Conservation (phyloP, 2,797 vertebrate genomes). For the Argya squamiceps region DNA sequence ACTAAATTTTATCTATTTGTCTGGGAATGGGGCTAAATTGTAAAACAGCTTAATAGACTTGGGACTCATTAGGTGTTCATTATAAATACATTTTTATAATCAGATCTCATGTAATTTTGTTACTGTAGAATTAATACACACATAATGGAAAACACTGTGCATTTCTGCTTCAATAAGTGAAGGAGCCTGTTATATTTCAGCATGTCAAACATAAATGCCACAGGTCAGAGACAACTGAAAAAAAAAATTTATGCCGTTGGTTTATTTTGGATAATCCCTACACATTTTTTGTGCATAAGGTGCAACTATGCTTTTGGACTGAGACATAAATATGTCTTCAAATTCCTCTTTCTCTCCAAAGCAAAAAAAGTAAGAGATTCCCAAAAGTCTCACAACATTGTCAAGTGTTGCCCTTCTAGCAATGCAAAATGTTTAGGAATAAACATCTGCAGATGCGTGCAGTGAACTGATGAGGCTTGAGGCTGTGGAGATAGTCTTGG, state of each 20-base stretch:
- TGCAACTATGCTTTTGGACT: not conserved
- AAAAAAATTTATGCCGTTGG: not conserved
- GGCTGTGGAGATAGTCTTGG: conserved; percentile 64
- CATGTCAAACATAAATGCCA: not conserved
- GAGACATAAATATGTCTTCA: not conserved
- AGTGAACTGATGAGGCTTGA: conserved; percentile 76
- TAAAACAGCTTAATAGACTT: not conserved
- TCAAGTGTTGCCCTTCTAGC: not conserved
- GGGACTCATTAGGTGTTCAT: not conserved
- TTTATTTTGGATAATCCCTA: not conserved
- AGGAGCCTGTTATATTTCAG: not conserved
- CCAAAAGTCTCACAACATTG: not conserved
- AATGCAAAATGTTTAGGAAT: conserved; percentile 55
- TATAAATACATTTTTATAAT: not conserved
- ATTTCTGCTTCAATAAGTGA: not conserved
- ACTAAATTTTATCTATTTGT: not conserved
- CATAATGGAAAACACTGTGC: not conserved
- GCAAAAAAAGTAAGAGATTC: not conserved
- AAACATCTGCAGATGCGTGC: conserved; percentile 69
- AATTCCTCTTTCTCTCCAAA: not conserved
- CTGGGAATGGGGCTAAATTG: not conserved
- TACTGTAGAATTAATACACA: not conserved
- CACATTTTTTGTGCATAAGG: not conserved
- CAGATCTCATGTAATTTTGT: not conserved
- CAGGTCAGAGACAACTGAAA: not conserved